These are phyloP conservation scores for Lumbricus terrestris DNA, from an alignment of 2,888 invertebrate genomes.

Conservation along the genomic window DNA sequence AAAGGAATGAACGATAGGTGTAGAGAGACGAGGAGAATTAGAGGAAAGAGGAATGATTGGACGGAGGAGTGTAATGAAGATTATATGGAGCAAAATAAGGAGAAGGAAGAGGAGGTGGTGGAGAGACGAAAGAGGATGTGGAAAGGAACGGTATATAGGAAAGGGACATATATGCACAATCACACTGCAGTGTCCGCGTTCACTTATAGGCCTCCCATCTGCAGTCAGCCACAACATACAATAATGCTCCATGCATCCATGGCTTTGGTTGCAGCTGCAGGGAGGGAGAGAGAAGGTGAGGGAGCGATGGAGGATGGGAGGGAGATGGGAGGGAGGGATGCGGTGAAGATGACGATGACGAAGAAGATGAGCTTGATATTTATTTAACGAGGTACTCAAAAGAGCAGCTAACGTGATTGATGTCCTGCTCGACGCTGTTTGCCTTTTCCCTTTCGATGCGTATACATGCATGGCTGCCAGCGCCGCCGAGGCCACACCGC, in stretches of 20 bases:
- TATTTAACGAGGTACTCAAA: not conserved
- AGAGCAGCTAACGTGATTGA: conserved; percentile 3
- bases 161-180: not conserved
- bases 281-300: not conserved
- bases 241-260: not conserved
- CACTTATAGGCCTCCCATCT: not conserved
- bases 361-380: conserved; percentile 3
- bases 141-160: not conserved
- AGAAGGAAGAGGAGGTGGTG: too few species aligned
- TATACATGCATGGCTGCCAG: too few species aligned
- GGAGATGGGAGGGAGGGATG: not conserved
- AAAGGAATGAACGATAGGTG: too few species aligned
- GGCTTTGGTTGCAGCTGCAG: not conserved
- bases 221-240: too few species aligned
- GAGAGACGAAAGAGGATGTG: not conserved
- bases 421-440: not conserved
- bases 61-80: too few species aligned
- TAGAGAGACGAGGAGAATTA: too few species aligned
- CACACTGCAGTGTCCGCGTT: too few species aligned
- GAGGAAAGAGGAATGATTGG: too few species aligned
- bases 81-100: too few species aligned
- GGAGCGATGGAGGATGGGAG: not conserved
- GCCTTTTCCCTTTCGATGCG: not conserved
- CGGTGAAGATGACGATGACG: not conserved
- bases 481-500: not conserved